Base-by-base conservation (phyloP, 92 coral and sea anemone species). In the Bergia puertoricense region DNA sequence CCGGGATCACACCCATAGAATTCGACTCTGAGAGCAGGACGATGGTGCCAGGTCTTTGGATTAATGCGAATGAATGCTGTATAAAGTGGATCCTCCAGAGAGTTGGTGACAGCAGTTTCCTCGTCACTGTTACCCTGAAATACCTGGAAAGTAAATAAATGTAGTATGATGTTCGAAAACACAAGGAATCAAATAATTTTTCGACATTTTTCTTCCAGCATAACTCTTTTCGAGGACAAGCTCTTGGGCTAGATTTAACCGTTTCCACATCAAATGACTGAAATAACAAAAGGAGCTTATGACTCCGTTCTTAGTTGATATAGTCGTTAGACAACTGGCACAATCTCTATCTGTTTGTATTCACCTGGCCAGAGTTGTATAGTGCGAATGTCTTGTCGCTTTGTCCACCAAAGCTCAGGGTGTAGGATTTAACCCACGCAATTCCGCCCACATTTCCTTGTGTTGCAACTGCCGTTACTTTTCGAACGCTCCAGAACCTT, bases 1-100 rank as follows among this genome's bases (percentile, higher is more conserved):
- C 85, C 85, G 36, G 43, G 71, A 37, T 80, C 71, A 38, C 85
- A 56, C 2, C 85, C 85, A 40, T 80, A 80, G 57, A 80, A 80
- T 13, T 80, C 85, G 18, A 80, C 46, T 44, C 85, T 56, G 23
- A 80, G 85, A 11, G 71, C 38, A 5, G 85, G 85, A 38, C 45
- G 45, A 39, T 14, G 0, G 11, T 54, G 6, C 85, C 85, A 80
- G 44, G 23, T 57, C 36, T 14, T 40, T 23, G 85, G 85, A 13
- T 80, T 43, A 80, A 80, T 56, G 23, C 85, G 85, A 37, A 80
- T 56, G 71, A 37, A 54, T 41, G 85, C 85, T 0, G 71, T 80
- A 36, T 80, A 56, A 80, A 80, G 30, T 13, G 85, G 44, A 1
- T 18, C 36, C n/a, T 6, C 44, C 13, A 80, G 18, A 14, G 23